Percentiles rank a stretch among this genome's conserved stretches.
These are phyloP conservation scores for Arctocebus calabarensis DNA, from an alignment of 2,797 vertebrate species.

Conservation along the genomic window DNA sequence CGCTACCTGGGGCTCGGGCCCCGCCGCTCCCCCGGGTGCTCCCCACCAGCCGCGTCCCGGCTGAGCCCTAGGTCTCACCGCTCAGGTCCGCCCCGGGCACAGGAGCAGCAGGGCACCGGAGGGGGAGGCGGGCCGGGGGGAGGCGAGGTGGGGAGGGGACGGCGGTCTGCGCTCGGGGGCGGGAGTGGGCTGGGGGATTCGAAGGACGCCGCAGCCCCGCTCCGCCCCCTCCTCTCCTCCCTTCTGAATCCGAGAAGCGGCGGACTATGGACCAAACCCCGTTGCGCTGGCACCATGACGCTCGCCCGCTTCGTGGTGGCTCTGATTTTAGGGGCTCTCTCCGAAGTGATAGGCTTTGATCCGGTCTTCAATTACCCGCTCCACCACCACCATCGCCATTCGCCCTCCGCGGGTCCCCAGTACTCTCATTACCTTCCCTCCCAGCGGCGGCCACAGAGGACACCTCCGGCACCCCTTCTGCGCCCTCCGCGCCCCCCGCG, in stretches of 20 bases:
- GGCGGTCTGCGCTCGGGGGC: background rate
- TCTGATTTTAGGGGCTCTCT: conserved; percentile 79
- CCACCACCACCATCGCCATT: background rate
- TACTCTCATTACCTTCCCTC: background rate
- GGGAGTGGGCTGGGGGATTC: conserved; percentile 64
- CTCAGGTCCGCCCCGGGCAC: background rate
- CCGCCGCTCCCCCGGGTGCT: too few relatives aligned
- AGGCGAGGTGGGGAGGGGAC: conserved; percentile 30
- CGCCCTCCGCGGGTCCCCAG: background rate
- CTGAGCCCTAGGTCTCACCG: background rate
- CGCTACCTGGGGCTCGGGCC: too few relatives aligned
- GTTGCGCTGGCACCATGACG: conserved; percentile 85
- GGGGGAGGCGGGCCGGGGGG: too few relatives aligned
- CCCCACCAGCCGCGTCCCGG: accelerated
- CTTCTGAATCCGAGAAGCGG: conserved; percentile 68
- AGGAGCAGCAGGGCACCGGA: background rate
- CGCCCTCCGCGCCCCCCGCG: background rate
- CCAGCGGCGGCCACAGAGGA: background rate
- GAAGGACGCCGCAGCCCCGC: conserved; percentile 83
- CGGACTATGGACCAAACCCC: conserved; percentile 83
- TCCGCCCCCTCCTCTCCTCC: conserved; percentile 64
- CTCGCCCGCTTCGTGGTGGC: conserved; percentile 79
- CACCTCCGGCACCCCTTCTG: background rate
- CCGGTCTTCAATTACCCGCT: conserved; percentile 53
- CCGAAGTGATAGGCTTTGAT: conserved; percentile 44